phyloP scores from a whole-genome alignment of 2,888 invertebrate species.

The Drosophila maculinotata region DNA sequence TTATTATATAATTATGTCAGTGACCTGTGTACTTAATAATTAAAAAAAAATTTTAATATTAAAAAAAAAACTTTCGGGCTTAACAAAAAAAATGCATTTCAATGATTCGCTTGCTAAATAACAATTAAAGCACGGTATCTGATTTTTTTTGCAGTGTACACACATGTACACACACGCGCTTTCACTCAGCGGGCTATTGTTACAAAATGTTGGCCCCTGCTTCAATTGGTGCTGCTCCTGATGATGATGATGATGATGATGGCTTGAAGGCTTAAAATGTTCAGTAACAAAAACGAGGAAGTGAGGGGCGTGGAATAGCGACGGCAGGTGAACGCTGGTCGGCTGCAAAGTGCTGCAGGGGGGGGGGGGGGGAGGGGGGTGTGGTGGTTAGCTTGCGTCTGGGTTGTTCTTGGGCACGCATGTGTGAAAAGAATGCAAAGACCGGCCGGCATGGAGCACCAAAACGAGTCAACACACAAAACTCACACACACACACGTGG shows the following conservation, averaged over 20 bases:
- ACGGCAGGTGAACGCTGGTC: constrained; percentile 18
- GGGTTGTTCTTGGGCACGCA: constrained; percentile 67
- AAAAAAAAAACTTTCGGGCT: too few relatives aligned
- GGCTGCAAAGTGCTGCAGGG: background rate
- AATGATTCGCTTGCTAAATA: too few relatives aligned
- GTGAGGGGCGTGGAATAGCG: background rate
- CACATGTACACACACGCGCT: constrained; percentile 19
- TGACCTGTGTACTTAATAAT: too few relatives aligned
- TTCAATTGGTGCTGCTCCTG: constrained; percentile 18
- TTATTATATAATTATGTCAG: too few relatives aligned
- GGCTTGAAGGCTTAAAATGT: constrained; percentile 76
- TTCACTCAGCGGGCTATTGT: constrained; percentile 55
- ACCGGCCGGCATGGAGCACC: constrained; percentile 35
- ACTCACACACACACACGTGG: constrained; percentile 26
- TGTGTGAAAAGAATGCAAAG: constrained; percentile 73
- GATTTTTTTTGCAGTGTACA: background rate
- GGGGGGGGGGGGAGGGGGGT: constrained; percentile 1
- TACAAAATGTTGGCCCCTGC: constrained; percentile 61
- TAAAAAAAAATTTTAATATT: too few relatives aligned
- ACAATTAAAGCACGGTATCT: too few relatives aligned
- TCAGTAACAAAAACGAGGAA: constrained; percentile 46
- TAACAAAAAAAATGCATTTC: too few relatives aligned
- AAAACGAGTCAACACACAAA: constrained; percentile 8
- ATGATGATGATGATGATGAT: constrained; percentile 47
- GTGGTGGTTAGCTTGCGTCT: constrained; percentile 26